Evolutionary conservation across 1,140 invertebrate species (phyloP).

Genomic region (Eumaeus atala): DNA sequence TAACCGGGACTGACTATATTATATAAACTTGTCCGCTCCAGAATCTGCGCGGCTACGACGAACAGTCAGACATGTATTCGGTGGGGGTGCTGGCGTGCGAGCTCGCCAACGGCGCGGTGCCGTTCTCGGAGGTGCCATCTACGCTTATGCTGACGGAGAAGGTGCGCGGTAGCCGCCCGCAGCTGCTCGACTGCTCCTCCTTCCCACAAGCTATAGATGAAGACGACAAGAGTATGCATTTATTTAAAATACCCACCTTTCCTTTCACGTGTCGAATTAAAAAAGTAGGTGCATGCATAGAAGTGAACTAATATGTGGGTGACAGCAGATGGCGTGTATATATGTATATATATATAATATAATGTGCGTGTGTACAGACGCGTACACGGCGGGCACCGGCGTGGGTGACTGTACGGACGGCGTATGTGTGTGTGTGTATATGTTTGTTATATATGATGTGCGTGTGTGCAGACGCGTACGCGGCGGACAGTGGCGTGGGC

Average conservation of each 20-base stretch:
- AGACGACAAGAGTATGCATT: constrained; percentile 60
- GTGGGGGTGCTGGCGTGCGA: constrained; percentile 91
- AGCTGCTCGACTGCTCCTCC: constrained; percentile 85
- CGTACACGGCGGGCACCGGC: too few relatives aligned
- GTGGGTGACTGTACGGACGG: too few relatives aligned
- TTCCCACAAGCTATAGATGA: constrained; percentile 76
- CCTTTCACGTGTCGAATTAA: background rate
- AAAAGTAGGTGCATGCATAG: too few relatives aligned
- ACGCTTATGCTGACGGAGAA: constrained; percentile 94
- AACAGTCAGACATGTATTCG: constrained; percentile 93
- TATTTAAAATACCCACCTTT: background rate
- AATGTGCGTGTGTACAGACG: too few relatives aligned
- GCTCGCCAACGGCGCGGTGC: constrained; percentile 90
- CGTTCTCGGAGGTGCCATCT: constrained; percentile 86
- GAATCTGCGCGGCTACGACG: constrained; percentile 91
- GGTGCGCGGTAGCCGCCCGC: constrained; percentile 84
- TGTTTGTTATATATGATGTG: too few relatives aligned
- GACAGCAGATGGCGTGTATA: too few relatives aligned
- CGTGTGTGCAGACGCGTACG: constrained; percentile 40
- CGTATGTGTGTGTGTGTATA: too few relatives aligned
- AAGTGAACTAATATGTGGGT: too few relatives aligned
- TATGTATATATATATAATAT: too few relatives aligned
- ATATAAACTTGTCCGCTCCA: constrained; percentile 50
- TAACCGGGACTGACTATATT: too few relatives aligned
- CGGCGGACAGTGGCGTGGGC: constrained; percentile 53